Evolutionary conservation across 2,113 vertebrate genomes (phyloP).

Genomic region (Arenaria interpres): DNA sequence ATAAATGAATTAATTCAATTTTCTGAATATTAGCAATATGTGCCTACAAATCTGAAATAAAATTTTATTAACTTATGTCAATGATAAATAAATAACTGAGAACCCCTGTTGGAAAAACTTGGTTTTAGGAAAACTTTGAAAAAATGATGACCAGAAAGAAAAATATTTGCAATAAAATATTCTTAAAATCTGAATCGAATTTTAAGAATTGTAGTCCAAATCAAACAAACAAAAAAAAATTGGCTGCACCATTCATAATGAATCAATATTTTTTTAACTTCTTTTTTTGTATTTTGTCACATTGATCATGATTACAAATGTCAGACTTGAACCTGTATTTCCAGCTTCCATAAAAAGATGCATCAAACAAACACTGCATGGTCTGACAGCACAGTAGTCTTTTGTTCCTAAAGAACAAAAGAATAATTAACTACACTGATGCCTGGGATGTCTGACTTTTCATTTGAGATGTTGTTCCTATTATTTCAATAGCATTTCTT

Average conservation of each 20-base stretch:
- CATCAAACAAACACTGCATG: neutral
- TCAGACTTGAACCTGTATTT: constrained; percentile 23
- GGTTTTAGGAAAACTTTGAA: neutral
- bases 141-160: neutral
- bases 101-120: neutral
- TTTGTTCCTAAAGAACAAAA: constrained; percentile 63
- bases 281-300: neutral
- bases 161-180: neutral
- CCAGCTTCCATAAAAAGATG: neutral
- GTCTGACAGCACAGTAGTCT: constrained; percentile 20
- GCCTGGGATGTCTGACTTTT: constrained; percentile 6
- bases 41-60: neutral
- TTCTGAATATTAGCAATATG: neutral
- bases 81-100: neutral
- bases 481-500: constrained; percentile 29
- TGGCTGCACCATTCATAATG: neutral
- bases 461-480: constrained; percentile 24
- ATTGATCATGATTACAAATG: constrained; percentile 22
- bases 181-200: neutral
- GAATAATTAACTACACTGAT: constrained; percentile 51
- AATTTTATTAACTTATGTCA: neutral
- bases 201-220: neutral
- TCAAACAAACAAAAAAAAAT: neutral
- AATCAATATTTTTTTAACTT: neutral
- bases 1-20: neutral